Base-by-base conservation (phyloP, 2,797 vertebrate species). In the Gallinago solitaria region DNA sequence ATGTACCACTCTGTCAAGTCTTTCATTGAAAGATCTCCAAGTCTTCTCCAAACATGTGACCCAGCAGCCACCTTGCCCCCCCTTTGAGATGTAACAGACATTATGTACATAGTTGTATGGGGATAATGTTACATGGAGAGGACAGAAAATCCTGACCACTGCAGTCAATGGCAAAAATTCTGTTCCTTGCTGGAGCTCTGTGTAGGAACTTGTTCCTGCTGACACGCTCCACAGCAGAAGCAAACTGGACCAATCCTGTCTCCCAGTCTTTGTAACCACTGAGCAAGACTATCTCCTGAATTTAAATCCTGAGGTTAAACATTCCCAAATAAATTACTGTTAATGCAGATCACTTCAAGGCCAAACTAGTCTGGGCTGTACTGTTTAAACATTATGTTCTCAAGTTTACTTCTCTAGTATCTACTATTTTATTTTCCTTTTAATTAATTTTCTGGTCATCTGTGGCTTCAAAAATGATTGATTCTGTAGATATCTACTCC, bases 391-490 rank as follows among this genome's bases (percentile, higher is more conserved):
- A 70, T 83, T 54, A 82, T 68, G 6, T 80, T 89, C 48, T 77
- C 65, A 64, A 18, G 73, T 91, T 90, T 83, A 53, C 60, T 85
- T 85, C 78, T 85, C 81, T 60, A 79, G 51, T 84, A 32, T 18
- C 9, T 37, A 48, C 21, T 48, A 48, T 13, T 48, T 30, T 21
- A 50, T 68, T 57, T 54, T n/a, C 45, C 61, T 78, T 86, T 54
- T 14, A 71, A 87, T 82, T 93, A 79, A 70, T 96, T 90, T 89
- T 80, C 90, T 92, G 59, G 59, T 91, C 88, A 79, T 48, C 35
- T 28, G 43, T 70, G 75, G 43, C 67, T 92, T 87, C 79, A 28
- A 63, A 93, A 82, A 83, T 71, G 9, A 89, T 65, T 90, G 85
- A 81, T 76, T 80, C 78, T 53, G 60, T 37, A 91, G 48, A 23